phyloP scores from a whole-genome alignment of 2,888 invertebrate genomes.

The Epirrita christyi region DNA sequence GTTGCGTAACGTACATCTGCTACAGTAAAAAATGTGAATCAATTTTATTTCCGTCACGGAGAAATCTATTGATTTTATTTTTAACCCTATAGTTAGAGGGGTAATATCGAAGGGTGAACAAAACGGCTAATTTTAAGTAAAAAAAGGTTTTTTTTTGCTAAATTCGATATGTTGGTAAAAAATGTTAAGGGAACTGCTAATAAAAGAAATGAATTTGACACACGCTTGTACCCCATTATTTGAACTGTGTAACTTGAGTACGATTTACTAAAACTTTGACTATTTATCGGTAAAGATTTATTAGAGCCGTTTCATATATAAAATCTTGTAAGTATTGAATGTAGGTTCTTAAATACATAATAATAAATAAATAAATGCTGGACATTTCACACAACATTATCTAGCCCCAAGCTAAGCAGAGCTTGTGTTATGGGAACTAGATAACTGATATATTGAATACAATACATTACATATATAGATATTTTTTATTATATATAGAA shows the following conservation, averaged over 20 bases:
- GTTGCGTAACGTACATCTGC: conserved; percentile 15
- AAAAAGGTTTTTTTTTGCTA: conserved; percentile 34
- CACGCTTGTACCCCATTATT: neutral
- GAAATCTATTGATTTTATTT: conserved; percentile 39
- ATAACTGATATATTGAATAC: too few relatives aligned
- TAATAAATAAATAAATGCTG: too few relatives aligned
- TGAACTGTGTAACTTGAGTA: conserved; percentile 3
- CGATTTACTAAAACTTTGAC: neutral
- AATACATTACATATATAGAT: too few relatives aligned
- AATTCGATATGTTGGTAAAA: conserved; percentile 15
- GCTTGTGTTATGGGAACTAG: too few relatives aligned
- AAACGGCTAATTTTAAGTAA: conserved; percentile 38
- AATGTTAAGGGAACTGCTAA: conserved; percentile 37
- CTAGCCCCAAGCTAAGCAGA: too few relatives aligned
- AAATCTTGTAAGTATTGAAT: too few relatives aligned
- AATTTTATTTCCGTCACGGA: conserved; percentile 32
- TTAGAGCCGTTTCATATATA: too few relatives aligned
- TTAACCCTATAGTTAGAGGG: conserved; percentile 38
- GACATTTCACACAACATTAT: too few relatives aligned
- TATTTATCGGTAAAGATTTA: neutral
- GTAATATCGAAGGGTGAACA: conserved; percentile 36
- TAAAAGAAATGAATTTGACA: conserved; percentile 8
- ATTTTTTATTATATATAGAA: too few relatives aligned
- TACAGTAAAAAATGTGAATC: conserved; percentile 21
- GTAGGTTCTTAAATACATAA: too few relatives aligned